These are phyloP conservation scores for Eretmochelys imbricata DNA, from an alignment of 2,113 vertebrate species.

Conservation along the genomic window DNA sequence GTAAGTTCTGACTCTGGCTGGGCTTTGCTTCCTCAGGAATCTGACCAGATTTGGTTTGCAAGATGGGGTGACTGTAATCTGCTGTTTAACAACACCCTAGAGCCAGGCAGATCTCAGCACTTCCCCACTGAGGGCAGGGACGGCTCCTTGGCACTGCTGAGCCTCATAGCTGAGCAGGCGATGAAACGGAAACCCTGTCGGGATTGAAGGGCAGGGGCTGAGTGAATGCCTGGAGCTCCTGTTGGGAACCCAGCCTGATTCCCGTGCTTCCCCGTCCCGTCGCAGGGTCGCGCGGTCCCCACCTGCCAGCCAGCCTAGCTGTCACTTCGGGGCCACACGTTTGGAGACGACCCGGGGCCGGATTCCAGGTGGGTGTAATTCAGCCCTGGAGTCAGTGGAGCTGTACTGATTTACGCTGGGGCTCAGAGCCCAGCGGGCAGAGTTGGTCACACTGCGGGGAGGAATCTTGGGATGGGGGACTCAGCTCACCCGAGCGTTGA, in stretches of 20 bases:
- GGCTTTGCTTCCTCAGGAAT: constrained; percentile 29
- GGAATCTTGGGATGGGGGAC: neutral
- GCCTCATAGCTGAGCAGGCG: neutral
- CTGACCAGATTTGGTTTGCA: neutral
- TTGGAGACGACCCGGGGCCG: fast-evolving
- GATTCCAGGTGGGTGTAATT: neutral
- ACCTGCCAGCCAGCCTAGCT: fast-evolving
- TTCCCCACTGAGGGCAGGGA: neutral
- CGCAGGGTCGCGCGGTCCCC: neutral
- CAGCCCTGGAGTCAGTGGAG: neutral
- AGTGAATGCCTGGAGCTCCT: neutral
- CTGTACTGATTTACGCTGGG: neutral
- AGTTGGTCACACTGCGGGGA: neutral
- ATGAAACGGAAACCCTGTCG: neutral
- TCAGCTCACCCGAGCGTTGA: neutral
- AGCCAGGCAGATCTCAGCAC: neutral
- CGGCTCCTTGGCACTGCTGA: neutral
- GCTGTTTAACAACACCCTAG: neutral
- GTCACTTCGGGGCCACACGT: neutral
- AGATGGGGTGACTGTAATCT: neutral
- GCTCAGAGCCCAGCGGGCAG: neutral
- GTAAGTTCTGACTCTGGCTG: constrained; percentile 56
- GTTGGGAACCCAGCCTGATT: neutral
- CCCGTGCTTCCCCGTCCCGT: neutral
- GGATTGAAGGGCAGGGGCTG: neutral